These are phyloP conservation scores for Idris sp. DNA, from an alignment of 1,140 invertebrate species.

Conservation along the genomic window DNA sequence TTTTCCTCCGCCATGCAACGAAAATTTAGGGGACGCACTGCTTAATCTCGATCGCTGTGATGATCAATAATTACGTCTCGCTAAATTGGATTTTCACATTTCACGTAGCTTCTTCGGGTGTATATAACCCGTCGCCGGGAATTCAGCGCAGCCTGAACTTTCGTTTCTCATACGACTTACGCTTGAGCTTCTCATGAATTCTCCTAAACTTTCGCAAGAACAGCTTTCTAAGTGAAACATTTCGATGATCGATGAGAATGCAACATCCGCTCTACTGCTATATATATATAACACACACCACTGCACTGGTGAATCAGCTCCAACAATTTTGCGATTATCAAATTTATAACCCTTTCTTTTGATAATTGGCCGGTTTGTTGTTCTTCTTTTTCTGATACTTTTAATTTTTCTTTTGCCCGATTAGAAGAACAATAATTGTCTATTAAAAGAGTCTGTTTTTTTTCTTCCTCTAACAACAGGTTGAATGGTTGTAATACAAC, in stretches of 20 bases:
- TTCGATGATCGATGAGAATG: slow-evolving; percentile 58
- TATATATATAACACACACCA: too few relatives aligned
- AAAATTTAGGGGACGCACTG: slow-evolving; percentile 26
- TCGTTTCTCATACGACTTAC: slow-evolving; percentile 52
- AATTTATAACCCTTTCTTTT: too few relatives aligned
- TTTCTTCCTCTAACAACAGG: too few relatives aligned
- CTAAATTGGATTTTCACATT: slow-evolving; percentile 55
- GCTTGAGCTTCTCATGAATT: slow-evolving; percentile 49
- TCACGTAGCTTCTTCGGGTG: slow-evolving; percentile 29
- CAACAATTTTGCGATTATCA: too few relatives aligned
- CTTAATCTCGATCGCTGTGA: slow-evolving; percentile 36
- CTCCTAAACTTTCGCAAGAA: slow-evolving; percentile 52
- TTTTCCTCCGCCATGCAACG: slow-evolving; percentile 19
- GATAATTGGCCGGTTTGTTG: too few relatives aligned
- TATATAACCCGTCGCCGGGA: slow-evolving; percentile 30
- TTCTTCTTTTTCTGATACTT: too few relatives aligned
- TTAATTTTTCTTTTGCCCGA: too few relatives aligned
- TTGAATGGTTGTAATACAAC: slow-evolving; percentile 29
- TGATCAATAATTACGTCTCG: slow-evolving; percentile 58
- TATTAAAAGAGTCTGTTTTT: too few relatives aligned
- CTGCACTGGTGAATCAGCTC: too few relatives aligned
- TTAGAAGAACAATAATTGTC: background rate
- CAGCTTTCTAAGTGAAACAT: slow-evolving; percentile 61
- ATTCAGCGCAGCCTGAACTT: slow-evolving; percentile 38
- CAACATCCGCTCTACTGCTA: slow-evolving; percentile 26